Evolutionary conservation across 2,113 vertebrate genomes (phyloP).

Genomic region (Machaerirhynchus nigripectus): DNA sequence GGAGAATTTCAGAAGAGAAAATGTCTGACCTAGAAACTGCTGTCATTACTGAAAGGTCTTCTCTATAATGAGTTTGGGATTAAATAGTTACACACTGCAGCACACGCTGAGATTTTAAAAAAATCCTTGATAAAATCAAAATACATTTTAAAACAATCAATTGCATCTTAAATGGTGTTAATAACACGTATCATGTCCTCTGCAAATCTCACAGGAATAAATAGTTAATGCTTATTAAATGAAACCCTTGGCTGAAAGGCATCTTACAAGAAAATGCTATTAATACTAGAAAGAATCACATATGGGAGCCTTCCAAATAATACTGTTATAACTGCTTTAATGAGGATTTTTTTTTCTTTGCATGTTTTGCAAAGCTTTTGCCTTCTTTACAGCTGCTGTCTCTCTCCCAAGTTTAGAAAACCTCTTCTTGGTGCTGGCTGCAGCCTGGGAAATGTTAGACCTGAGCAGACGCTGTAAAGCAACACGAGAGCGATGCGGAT

Average conservation of each 20-base stretch:
- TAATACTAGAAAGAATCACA: neutral
- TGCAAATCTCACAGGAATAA: neutral
- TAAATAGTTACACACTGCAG: neutral
- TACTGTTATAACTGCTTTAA: neutral
- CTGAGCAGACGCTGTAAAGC: neutral
- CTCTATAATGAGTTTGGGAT: neutral
- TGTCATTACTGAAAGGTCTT: neutral
- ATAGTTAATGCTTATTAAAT: neutral
- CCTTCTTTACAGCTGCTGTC: neutral
- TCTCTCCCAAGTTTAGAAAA: neutral
- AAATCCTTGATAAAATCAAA: neutral
- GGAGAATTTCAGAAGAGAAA: neutral
- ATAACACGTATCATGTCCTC: neutral
- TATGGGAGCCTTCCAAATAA: neutral
- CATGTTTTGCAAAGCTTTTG: neutral
- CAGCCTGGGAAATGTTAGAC: neutral
- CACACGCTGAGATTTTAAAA: neutral
- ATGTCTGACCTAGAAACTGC: neutral
- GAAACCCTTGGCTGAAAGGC: neutral
- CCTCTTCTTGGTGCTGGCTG: neutral
- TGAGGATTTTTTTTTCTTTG: neutral
- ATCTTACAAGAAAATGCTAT: accelerated
- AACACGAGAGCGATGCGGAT: neutral
- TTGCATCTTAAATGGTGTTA: neutral
- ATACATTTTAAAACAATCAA: neutral